Percentiles rank a stretch among this genome's conserved stretches.
These are phyloP conservation scores for Drosophila formosana DNA, from an alignment of 2,888 invertebrate species.

Conservation along the genomic window DNA sequence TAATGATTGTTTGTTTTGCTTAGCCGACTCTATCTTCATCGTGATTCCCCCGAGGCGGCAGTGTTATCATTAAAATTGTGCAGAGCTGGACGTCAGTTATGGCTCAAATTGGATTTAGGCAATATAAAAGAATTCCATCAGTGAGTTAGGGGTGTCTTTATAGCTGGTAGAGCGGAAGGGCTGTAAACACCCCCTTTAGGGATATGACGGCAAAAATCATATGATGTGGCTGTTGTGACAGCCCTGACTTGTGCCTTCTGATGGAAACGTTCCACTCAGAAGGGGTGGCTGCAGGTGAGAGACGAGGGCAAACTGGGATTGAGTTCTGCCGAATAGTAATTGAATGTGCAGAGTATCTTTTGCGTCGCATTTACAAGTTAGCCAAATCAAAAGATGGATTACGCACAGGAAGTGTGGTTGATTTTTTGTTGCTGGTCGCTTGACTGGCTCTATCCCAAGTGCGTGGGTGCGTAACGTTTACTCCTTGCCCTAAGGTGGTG, in stretches of 20 bases:
- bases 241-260: conserved; percentile 40
- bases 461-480: conserved; percentile 16
- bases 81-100: conserved; percentile 38
- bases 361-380: conserved; percentile 15
- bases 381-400: conserved; percentile 51
- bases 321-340: conserved; percentile 18
- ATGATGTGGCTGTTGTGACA: conserved; percentile 49
- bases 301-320: conserved; percentile 9
- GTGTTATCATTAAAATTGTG: conserved; percentile 58
- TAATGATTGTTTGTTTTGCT: conserved; percentile 45
- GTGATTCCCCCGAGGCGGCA: conserved; percentile 56
- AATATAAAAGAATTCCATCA: conserved; percentile 67
- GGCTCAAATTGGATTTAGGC: conserved; percentile 79
- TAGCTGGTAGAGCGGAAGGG: conserved; percentile 6
- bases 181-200: conserved; percentile 41
- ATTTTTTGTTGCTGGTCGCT: conserved; percentile 36
- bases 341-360: conserved; percentile 25
- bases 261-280: conserved; percentile 4
- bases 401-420: conserved; percentile 54
- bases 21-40: conserved; percentile 7
- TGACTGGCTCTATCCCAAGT: neutral
- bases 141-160: conserved; percentile 48
- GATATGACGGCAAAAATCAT: conserved; percentile 46
- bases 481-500: conserved; percentile 23
- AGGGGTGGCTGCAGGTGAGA: neutral